Percentiles rank a stretch among this genome's conserved stretches.
phyloP scores from a whole-genome alignment of 2,113 vertebrate genomes.

The Atherinomorus stipes region DNA sequence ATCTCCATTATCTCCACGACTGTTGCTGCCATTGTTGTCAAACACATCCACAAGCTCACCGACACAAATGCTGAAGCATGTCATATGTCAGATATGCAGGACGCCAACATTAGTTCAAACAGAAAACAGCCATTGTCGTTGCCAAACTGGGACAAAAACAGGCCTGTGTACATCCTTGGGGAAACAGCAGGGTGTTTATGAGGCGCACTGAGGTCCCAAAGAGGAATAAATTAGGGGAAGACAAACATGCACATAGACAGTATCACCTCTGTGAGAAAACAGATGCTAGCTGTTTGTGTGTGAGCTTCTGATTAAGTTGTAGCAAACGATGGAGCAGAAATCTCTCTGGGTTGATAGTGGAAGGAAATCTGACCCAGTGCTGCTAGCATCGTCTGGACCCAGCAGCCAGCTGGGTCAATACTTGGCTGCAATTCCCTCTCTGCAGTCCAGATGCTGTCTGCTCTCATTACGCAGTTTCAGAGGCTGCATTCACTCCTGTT shows the following conservation, averaged over 20 bases:
- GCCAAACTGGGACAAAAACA: too few relatives aligned
- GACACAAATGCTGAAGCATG: too few relatives aligned
- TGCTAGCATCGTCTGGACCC: conserved; percentile 17
- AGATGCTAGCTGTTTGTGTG: neutral
- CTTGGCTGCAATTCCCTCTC: conserved; percentile 32
- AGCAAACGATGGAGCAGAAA: neutral
- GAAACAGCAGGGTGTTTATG: too few relatives aligned
- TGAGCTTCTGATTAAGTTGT: conserved; percentile 6
- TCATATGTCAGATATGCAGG: too few relatives aligned
- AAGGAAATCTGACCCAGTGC: conserved; percentile 35
- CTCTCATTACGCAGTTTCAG: conserved; percentile 25
- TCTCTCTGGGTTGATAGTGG: neutral
- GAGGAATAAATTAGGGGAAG: too few relatives aligned
- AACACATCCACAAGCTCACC: too few relatives aligned
- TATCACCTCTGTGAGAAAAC: neutral
- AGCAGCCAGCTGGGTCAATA: conserved; percentile 47
- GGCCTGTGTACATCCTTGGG: too few relatives aligned
- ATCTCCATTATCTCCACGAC: too few relatives aligned
- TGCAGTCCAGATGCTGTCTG: conserved; percentile 41
- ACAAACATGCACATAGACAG: too few relatives aligned
- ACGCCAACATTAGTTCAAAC: too few relatives aligned
- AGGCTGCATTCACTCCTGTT: conserved; percentile 15
- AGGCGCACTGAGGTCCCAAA: neutral
- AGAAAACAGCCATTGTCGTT: too few relatives aligned
- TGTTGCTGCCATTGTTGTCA: too few relatives aligned